Percentiles rank a stretch among this genome's conserved stretches.
Evolutionary conservation across 2,797 vertebrate genomes (phyloP).

Genomic region (Acrocephalus scirpaceus): DNA sequence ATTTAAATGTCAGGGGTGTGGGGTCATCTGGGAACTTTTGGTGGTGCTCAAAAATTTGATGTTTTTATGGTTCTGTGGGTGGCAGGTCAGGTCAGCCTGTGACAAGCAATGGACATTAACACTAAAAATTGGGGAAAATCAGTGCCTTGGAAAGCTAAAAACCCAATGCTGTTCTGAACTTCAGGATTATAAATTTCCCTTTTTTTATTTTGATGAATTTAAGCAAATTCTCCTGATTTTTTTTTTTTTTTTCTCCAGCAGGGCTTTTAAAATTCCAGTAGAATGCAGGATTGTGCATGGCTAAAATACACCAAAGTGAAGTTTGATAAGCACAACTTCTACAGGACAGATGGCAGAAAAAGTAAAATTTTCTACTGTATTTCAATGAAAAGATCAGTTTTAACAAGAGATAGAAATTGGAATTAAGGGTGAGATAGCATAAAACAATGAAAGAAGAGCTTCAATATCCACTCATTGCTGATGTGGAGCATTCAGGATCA

Average conservation of each 20-base stretch:
- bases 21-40: neutral
- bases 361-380: neutral
- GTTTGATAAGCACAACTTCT: neutral
- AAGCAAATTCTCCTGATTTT: neutral
- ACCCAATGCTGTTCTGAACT: neutral
- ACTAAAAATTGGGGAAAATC: neutral
- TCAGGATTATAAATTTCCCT: neutral
- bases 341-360: neutral
- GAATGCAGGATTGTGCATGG: neutral
- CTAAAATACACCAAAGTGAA: neutral
- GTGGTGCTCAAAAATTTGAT: neutral
- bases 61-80: neutral
- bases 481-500: neutral
- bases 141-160: neutral
- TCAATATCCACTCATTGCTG: neutral
- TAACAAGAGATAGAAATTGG: neutral
- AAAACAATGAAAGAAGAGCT: neutral
- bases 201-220: neutral
- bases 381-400: neutral
- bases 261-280: neutral
- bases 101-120: neutral
- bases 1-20: neutral
- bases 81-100: neutral
- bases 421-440: fast-evolving
- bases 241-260: neutral